These are phyloP conservation scores for Holacanthus passer DNA, from an alignment of 2,113 vertebrate genomes.

Conservation along the genomic window DNA sequence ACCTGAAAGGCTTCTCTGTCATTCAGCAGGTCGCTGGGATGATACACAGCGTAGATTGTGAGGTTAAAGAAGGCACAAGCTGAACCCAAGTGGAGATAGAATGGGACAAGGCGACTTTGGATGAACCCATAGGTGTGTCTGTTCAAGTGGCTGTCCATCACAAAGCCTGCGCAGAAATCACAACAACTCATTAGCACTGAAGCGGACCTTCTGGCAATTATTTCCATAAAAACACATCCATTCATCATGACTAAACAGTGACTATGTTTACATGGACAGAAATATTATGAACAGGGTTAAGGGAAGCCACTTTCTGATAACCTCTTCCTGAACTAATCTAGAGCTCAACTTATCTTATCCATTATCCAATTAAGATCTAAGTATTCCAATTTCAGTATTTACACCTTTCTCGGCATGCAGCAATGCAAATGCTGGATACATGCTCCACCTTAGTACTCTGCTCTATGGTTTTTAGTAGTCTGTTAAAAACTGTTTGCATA, in stretches of 20 bases:
- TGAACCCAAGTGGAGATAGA: slow-evolving; percentile 86
- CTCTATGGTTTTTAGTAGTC: background rate
- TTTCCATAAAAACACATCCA: background rate
- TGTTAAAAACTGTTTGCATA: background rate
- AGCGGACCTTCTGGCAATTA: no score
- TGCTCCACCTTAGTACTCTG: background rate
- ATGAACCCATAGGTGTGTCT: slow-evolving; percentile 87
- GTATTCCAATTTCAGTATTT: background rate
- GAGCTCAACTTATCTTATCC: no score
- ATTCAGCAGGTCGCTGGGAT: slow-evolving; percentile 83
- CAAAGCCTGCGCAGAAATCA: slow-evolving; percentile 77
- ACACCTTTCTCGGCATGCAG: no score
- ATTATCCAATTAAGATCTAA: no score
- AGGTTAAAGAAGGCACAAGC: slow-evolving; percentile 89
- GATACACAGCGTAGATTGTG: slow-evolving; percentile 84
- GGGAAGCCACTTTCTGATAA: no score
- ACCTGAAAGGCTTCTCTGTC: slow-evolving; percentile 85
- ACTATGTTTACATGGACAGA: background rate
- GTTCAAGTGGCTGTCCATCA: slow-evolving; percentile 87
- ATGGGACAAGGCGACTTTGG: slow-evolving; percentile 87
- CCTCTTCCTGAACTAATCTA: no score
- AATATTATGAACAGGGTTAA: no score
- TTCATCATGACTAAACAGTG: background rate
- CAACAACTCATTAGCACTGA: background rate
- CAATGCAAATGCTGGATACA: background rate